These are phyloP conservation scores for Heliconius charithonia DNA, from an alignment of 2,888 invertebrate species.

Conservation along the genomic window DNA sequence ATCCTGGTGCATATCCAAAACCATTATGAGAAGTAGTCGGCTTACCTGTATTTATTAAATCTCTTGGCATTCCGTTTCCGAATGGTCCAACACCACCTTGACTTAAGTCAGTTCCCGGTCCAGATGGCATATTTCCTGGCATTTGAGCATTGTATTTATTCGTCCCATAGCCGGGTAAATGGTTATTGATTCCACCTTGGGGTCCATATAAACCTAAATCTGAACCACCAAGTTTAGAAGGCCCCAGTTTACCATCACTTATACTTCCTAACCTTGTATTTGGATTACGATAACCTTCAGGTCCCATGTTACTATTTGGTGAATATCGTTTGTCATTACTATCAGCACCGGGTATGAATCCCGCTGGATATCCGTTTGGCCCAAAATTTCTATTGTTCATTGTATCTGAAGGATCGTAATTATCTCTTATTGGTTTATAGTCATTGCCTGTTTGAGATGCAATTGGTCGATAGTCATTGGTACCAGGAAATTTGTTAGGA, in stretches of 20 bases:
- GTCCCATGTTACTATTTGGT: conserved; percentile 18
- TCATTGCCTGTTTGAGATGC: conserved; percentile 4
- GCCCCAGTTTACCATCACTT: not conserved
- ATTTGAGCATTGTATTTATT: not conserved
- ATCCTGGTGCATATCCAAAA: conserved; percentile 38
- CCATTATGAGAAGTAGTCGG: not conserved
- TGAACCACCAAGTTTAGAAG: not conserved
- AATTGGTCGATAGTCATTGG: conserved; percentile 19
- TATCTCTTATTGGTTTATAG: conserved; percentile 3
- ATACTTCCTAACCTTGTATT: conserved; percentile 1
- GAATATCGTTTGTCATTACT: conserved; percentile 9
- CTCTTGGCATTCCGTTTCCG: conserved; percentile 6
- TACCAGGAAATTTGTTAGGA: conserved; percentile 23
- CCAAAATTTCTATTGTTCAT: conserved; percentile 14
- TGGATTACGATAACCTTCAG: conserved; percentile 23
- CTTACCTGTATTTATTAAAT: conserved; percentile 3
- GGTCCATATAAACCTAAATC: conserved; percentile 7
- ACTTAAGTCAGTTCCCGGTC: conserved; percentile 4
- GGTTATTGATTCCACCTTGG: conserved; percentile 16
- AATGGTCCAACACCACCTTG: conserved; percentile 22
- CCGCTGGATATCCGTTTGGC: conserved; percentile 10
- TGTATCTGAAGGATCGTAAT: conserved; percentile 26
- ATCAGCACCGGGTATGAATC: not conserved
- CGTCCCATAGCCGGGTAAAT: conserved; percentile 25
- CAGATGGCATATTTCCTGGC: conserved; percentile 22